Conservation (phyloP, 2,888 invertebrate genomes). For the Tryphoninae sp. region DNA sequence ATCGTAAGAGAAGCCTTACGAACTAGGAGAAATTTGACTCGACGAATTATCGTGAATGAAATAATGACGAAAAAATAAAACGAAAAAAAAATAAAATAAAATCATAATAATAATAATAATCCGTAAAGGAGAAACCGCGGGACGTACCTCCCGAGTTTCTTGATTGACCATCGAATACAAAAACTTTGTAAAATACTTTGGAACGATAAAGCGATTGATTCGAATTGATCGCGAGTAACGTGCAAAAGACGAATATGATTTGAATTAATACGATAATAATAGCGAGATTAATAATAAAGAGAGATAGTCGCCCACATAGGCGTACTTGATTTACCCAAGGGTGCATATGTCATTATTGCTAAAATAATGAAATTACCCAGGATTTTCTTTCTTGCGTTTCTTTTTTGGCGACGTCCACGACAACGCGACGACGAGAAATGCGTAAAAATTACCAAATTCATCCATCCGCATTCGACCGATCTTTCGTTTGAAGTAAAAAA, state of each 20-base stretch:
- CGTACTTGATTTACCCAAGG: constrained; percentile 73
- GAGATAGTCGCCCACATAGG: constrained; percentile 74
- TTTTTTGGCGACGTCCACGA: constrained; percentile 62
- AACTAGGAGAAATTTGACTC: constrained; percentile 52
- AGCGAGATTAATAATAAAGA: constrained; percentile 23
- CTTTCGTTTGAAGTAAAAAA: constrained; percentile 10
- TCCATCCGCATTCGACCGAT: constrained; percentile 30
- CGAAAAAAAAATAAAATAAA: constrained; percentile 24
- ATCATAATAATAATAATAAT: constrained; percentile 34
- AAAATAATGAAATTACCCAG: constrained; percentile 71
- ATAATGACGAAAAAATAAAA: constrained; percentile 36
- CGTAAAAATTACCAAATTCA: constrained; percentile 39
- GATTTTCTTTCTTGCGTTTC: constrained; percentile 66
- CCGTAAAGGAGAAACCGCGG: constrained; percentile 51
- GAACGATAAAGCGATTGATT: constrained; percentile 35
- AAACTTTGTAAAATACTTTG: constrained; percentile 32
- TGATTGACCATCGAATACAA: constrained; percentile 22
- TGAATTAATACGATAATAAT: constrained; percentile 24
- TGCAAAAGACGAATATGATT: constrained; percentile 16
- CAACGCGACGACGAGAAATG: constrained; percentile 27
- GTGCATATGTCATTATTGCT: constrained; percentile 67
- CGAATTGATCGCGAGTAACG: constrained; percentile 27
- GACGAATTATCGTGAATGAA: constrained; percentile 40
- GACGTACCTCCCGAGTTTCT: constrained; percentile 72
- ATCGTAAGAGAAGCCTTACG: constrained; percentile 73